phyloP scores from a whole-genome alignment of 2,113 vertebrate species.

The Aleadryas rufinucha region DNA sequence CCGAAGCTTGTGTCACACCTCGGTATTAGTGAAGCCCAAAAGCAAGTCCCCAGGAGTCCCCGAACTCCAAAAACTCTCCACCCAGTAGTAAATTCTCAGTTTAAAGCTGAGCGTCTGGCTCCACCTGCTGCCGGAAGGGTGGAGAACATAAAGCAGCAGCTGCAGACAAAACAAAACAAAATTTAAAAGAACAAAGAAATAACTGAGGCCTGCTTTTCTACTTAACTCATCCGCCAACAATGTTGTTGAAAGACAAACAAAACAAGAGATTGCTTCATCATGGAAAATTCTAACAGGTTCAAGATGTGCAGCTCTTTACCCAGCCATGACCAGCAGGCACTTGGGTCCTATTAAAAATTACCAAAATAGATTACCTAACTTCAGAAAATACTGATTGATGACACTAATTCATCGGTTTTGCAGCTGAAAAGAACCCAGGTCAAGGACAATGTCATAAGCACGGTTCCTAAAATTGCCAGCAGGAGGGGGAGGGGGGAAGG shows the following conservation, averaged over 20 bases:
- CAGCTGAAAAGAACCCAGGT: background rate
- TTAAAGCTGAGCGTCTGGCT: conserved; percentile 30
- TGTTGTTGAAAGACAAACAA: background rate
- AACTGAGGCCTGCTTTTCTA: background rate
- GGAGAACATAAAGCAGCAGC: background rate
- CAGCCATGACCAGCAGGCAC: background rate
- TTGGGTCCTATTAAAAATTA: background rate
- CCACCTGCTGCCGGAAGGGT: conserved; percentile 42
- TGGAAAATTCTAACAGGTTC: background rate
- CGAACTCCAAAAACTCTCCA: background rate
- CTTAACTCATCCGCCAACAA: background rate
- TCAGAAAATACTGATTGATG: background rate
- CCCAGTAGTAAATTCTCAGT: background rate
- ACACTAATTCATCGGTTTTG: background rate
- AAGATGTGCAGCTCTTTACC: background rate
- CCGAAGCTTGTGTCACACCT: background rate
- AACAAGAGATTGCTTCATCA: background rate
- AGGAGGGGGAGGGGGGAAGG: accelerated
- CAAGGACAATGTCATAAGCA: background rate
- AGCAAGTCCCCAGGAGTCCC: background rate
- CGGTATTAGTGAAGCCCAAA: background rate
- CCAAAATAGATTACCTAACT: background rate
- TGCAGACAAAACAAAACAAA: background rate
- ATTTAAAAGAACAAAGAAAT: background rate
- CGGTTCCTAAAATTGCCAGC: background rate